Conservation (phyloP, 2,888 invertebrate species). For the Chymomyza caudatula region DNA sequence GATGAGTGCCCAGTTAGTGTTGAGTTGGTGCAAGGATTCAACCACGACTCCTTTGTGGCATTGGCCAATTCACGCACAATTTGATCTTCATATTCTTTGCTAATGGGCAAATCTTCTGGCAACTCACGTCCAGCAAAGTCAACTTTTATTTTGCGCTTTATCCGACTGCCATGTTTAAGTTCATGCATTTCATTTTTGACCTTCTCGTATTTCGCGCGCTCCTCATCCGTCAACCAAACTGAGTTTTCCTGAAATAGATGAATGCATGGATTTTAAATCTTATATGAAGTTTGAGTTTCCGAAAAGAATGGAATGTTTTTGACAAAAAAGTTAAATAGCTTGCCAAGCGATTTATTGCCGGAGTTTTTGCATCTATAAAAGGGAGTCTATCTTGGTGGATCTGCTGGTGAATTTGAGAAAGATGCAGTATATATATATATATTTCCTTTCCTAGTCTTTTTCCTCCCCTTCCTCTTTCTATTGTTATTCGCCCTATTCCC, state of each 20-base stretch:
- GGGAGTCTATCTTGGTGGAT: too few relatives aligned
- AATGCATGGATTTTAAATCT: neutral
- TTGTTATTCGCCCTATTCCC: too few relatives aligned
- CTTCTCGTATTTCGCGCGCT: constrained; percentile 83
- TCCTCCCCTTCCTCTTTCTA: too few relatives aligned
- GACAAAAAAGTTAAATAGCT: too few relatives aligned
- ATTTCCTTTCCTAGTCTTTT: too few relatives aligned
- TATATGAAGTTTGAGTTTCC: too few relatives aligned
- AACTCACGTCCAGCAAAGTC: constrained; percentile 86
- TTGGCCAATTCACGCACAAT: constrained; percentile 77
- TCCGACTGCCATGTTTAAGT: constrained; percentile 84
- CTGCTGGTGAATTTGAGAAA: too few relatives aligned
- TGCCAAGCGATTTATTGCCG: too few relatives aligned
- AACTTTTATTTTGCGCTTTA: constrained; percentile 84
- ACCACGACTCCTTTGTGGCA: constrained; percentile 32
- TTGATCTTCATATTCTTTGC: constrained; percentile 76
- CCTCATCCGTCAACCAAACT: constrained; percentile 87
- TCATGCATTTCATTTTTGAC: constrained; percentile 84
- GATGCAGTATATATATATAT: too few relatives aligned
- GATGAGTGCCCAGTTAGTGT: constrained; percentile 53
- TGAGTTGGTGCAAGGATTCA: too few relatives aligned
- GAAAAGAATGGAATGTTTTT: too few relatives aligned
- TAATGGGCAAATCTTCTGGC: constrained; percentile 78
- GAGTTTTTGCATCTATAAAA: too few relatives aligned
- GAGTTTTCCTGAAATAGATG: constrained; percentile 80